Percentiles rank a stretch among this genome's conserved stretches.
Conservation (phyloP, 2,113 vertebrate species). For the Anolis carolinensis region DNA sequence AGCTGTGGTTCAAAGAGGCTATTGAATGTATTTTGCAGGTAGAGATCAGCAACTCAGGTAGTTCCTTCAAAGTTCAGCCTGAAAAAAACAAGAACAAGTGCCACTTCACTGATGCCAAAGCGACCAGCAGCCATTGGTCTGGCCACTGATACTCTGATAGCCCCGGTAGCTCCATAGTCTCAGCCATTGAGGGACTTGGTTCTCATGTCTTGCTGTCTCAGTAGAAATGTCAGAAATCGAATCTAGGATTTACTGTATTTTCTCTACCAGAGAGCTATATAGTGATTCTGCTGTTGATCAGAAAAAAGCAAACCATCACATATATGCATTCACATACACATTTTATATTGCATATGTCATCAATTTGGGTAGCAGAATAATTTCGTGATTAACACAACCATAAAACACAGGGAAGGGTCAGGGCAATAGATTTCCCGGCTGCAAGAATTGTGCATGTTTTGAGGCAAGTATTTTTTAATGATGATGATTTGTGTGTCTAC, state of each 20-base stretch:
- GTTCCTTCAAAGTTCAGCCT: no score
- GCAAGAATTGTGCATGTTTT: background rate
- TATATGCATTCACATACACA: background rate
- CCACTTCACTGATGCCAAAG: no score
- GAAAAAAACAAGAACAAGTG: no score
- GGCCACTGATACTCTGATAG: no score
- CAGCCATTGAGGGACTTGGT: no score
- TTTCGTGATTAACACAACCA: background rate
- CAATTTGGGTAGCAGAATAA: background rate
- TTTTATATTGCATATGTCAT: background rate
- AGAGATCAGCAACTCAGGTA: no score
- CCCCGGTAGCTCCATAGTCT: no score
- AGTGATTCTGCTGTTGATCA: background rate
- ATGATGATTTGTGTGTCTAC: background rate
- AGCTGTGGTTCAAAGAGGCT: no score
- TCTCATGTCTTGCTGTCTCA: background rate
- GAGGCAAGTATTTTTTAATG: slow-evolving; percentile 13
- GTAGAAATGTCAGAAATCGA: background rate
- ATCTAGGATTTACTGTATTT: background rate
- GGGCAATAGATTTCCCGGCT: background rate
- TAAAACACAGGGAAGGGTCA: slow-evolving; percentile 8
- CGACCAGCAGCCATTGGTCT: no score
- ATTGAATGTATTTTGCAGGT: no score
- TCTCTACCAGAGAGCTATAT: background rate
- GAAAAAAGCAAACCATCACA: background rate